Base-by-base conservation (phyloP, 2,113 vertebrate species). In the Thinocorus orbignyianus region DNA sequence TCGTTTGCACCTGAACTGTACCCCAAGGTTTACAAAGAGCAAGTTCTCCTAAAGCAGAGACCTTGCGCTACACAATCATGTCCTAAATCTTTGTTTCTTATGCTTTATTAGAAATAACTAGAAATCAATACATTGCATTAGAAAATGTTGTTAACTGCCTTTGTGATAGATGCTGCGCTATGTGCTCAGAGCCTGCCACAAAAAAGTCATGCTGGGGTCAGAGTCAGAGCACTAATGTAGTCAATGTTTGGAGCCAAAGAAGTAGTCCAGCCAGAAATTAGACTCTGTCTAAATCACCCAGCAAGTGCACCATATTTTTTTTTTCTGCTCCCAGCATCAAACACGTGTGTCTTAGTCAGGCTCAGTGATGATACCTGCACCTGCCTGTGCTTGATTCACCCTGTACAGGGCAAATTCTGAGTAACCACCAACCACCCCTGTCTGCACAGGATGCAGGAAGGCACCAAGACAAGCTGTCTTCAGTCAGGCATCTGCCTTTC, bases 111-210 rank as follows among this genome's bases (percentile, higher is more conserved):
- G 14, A 81, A 93, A 60, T 68, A 64, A 44, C 41, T 78, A 55
- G 15, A 55, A 89, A 66, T 55, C 42, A 64, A 14, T 30, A 58
- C 6, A 26, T 41, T 70, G 13, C 30, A 77, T 20, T 82, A 80
- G 35, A 85, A 90, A 76, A 49, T 26, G 9, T 18, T 77, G 35
- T 33, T 90, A 35, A 55, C 7, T 78, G 41, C 13, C 35, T 81
- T 84, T 83, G 16, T 74, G 65, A 66, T 48, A 33, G 10, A 22
- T 42, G 73, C 26, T 37, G 23, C 66, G 49, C 41, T 78, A 71
- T 0, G 0, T 58, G 42, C 8, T 7, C 39, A 10, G 13, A 77
- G 70, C 30, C 24, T 0, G 2, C 31, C 41, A 17, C 41, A 24
- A 74, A 66, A 86, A 71, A 49, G 2, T 16, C 6, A 5, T 17